phyloP scores from a whole-genome alignment of 2,113 vertebrate genomes.

The Cavia aperea region DNA sequence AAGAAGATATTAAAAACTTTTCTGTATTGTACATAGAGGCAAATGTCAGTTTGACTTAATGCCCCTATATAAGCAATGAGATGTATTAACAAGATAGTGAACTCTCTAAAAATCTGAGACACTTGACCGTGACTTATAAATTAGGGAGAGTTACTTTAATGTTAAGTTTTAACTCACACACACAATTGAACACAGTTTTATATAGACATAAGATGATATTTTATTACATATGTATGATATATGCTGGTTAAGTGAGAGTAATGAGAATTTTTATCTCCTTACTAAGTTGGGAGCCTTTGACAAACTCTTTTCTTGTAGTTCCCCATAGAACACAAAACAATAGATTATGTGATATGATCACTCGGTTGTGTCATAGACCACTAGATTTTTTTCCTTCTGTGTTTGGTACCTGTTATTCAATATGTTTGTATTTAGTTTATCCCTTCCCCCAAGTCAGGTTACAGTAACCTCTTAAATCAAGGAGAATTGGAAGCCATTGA shows the following conservation, averaged over 20 bases:
- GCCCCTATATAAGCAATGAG: background rate
- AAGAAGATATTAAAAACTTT: background rate
- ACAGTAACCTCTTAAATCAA: background rate
- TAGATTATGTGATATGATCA: background rate
- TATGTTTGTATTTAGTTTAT: background rate
- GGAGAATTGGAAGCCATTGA: background rate
- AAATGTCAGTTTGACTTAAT: background rate
- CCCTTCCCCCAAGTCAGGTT: background rate
- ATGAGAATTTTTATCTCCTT: background rate
- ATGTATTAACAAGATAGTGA: background rate
- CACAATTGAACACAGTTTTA: background rate
- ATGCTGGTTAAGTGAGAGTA: background rate
- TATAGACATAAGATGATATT: too few relatives aligned
- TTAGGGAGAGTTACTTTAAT: background rate
- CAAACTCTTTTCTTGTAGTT: background rate
- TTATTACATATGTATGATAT: background rate
- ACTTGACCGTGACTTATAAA: background rate
- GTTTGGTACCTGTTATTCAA: background rate
- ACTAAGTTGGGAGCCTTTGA: background rate
- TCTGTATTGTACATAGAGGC: background rate
- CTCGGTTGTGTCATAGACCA: too few relatives aligned
- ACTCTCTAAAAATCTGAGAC: background rate
- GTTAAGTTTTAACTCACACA: background rate
- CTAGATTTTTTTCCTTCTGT: background rate
- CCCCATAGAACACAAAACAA: background rate